These are phyloP conservation scores for Paralichthys olivaceus DNA, from an alignment of 2,113 vertebrate species.

Conservation along the genomic window DNA sequence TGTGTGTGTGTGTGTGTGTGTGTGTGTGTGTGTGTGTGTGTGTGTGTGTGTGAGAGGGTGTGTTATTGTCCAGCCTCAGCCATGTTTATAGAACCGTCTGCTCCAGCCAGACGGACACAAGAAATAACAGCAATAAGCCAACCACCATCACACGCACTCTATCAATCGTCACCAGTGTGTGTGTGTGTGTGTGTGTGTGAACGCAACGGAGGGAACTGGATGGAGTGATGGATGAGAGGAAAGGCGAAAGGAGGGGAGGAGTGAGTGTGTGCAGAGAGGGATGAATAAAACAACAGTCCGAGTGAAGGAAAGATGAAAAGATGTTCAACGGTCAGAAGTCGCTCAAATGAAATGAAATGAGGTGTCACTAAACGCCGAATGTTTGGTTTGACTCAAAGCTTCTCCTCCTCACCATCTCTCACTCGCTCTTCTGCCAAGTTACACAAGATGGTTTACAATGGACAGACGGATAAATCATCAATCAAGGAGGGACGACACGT, in stretches of 20 bases:
- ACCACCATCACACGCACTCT: constrained; percentile 55
- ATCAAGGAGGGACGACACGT: no score
- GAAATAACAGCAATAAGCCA: constrained; percentile 75
- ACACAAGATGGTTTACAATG: constrained; percentile 12
- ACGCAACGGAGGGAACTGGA: constrained; percentile 22
- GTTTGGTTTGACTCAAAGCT: constrained; percentile 33
- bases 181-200: constrained; percentile 4
- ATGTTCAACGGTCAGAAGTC: constrained; percentile 44
- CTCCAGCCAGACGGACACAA: constrained; percentile 57
- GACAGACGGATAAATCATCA: no score
- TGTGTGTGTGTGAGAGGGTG: constrained; percentile 28
- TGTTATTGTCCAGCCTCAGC: no score
- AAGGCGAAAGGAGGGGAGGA: constrained; percentile 19
- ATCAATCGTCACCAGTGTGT: constrained; percentile 44
- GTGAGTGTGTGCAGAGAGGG: constrained; percentile 14
- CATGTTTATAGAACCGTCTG: constrained; percentile 68
- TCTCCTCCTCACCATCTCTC: constrained; percentile 6
- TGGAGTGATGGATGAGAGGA: constrained; percentile 53
- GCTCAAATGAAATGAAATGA: constrained; percentile 47
- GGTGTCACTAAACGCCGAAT: constrained; percentile 35
- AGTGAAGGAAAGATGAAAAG: constrained; percentile 23
- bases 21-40: constrained; percentile 39
- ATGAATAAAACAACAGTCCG: not conserved
- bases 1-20: not conserved
- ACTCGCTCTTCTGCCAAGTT: constrained; percentile 14